Evolutionary conservation across 37 sponge, comb jelly and placozoan genomes (phyloP), one percentile per base, ranked within the genome.

Genomic region (Geodia barretti): DNA sequence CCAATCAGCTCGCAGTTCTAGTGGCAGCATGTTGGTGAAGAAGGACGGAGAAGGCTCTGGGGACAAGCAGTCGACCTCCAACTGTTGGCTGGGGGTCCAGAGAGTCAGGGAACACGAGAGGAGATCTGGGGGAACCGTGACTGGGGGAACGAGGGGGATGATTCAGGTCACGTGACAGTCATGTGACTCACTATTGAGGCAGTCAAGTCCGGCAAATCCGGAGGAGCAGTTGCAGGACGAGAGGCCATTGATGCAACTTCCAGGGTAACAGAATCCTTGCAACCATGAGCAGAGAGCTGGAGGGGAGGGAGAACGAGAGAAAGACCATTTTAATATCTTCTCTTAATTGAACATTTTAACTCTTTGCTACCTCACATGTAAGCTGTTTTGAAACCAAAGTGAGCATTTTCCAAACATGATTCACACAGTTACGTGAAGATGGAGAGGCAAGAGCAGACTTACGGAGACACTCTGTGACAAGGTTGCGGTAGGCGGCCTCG

Each of bases 211-310:
- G 19, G 80, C 29, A 63, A 92, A 92, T 0, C 93, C 93, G 3
- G n/a, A 69, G 1, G 73, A 37, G 34, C 93, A 92, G 58, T 84
- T 78, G 58, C 93, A 92, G 30, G 88, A 87, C 21, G 59, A 33
- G 30, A 43, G 38, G 1, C 35, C 47, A 64, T 60, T 74, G 35
- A 78, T 64, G 64, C 93, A 92, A 71, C 83, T 81, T 9, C 93
- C 93, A 67, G 93, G 93, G 74, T 81, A 92, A 42, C 93, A 92
- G 68, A 80, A 88, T 1, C 60, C 37, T 0, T 33, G 25, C 82
- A 85, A 32, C 93, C 93, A 92, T n/a, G 93, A 92, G 69, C 93
- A 92, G 14, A 74, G 54, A 20, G 88, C 90, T 89, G 79, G 8
- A 39, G 9, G 78, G 72, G 64, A 59, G 61, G n/a, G n/a, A n/a